Evolutionary conservation across 2,113 vertebrate species (phyloP), one percentile per base, ranked within the genome.

Genomic region (Podarcis cretensis): DNA sequence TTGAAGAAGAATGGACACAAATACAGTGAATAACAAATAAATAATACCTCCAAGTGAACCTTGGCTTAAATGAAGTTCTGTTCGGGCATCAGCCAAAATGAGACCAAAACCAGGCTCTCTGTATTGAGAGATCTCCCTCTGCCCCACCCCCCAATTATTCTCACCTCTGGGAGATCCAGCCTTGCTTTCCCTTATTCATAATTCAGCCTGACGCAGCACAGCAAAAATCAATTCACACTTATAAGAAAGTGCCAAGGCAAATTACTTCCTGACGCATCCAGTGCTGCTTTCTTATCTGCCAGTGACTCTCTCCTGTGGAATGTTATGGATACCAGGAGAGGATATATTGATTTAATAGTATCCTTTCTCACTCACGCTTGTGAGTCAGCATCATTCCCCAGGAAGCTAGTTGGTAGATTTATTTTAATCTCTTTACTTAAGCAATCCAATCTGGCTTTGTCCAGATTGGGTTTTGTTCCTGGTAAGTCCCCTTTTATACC

Each of bases 171-270:
- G 84, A 87, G 25, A 40, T 1, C 66, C 83, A 74, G 75, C 81
- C 80, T 84, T 80, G n/a, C 90, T 92, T 90, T 75, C n/a, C 80
- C 85, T 91, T 90, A 75, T 86, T 93, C 94, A 91, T 93, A 95
- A 95, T 93, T 93, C 92, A 95, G 90, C 91, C 89, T 95, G 95
- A 95, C 94, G 92, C 35, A 89, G 87, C 91, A 89, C 94, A 94
- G 94, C 89, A 95, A 94, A 96, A 96, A 95, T 95, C 96, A 95
- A 95, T 96, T 95, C 91, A 76, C 91, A 92, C 93, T 91, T 94
- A 91, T 94, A 96, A 93, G 94, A 92, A 93, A 92, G 86, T 95
- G 95, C 93, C 95, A 95, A 90, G 85, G 90, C 92, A 95, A 95
- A 95, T 95, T 95, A 95, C 93, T 94, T 94, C 91, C 90, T 83